phyloP scores from a whole-genome alignment of 2,797 vertebrate species.

The Austrolebias charrua region DNA sequence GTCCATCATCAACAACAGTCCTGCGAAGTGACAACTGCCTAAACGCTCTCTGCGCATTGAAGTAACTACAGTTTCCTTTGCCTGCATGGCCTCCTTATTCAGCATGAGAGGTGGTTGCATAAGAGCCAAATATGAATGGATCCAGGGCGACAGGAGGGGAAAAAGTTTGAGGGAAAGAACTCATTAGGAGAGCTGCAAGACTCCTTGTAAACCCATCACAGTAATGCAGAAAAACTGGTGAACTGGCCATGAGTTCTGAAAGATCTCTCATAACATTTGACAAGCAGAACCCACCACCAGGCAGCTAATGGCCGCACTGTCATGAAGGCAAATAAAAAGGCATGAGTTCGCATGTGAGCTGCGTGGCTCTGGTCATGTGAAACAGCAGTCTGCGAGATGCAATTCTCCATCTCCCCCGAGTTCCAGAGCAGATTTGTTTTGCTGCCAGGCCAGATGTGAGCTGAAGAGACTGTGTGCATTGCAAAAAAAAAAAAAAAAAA shows the following conservation, averaged over 20 bases:
- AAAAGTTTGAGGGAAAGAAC: constrained; percentile 67
- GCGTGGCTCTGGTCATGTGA: constrained; percentile 56
- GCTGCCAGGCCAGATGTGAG: constrained; percentile 60
- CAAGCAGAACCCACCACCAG: constrained; percentile 66
- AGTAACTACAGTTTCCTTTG: constrained; percentile 58
- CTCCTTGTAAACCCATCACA: constrained; percentile 46
- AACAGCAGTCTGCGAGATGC: constrained; percentile 45
- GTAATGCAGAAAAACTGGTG: constrained; percentile 47
- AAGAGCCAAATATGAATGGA: constrained; percentile 59
- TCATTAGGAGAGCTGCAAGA: constrained; percentile 60
- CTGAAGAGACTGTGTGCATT: constrained; percentile 31
- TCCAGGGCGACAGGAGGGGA: constrained; percentile 65
- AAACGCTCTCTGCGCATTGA: constrained; percentile 63
- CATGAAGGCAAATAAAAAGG: constrained; percentile 68
- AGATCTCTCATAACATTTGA: constrained; percentile 59
- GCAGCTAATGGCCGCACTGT: constrained; percentile 65
- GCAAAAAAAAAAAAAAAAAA: constrained; percentile 9
- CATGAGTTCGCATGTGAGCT: constrained; percentile 59
- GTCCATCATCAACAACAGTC: constrained; percentile 59
- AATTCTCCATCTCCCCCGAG: constrained; percentile 36
- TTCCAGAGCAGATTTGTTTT: constrained; percentile 34
- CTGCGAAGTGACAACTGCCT: constrained; percentile 62
- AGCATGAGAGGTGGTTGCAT: constrained; percentile 53
- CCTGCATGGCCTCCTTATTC: constrained; percentile 38
- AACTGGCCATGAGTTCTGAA: constrained; percentile 67